Base-by-base conservation (phyloP, 2,113 vertebrate genomes). In the Xiphophorus maculatus region DNA sequence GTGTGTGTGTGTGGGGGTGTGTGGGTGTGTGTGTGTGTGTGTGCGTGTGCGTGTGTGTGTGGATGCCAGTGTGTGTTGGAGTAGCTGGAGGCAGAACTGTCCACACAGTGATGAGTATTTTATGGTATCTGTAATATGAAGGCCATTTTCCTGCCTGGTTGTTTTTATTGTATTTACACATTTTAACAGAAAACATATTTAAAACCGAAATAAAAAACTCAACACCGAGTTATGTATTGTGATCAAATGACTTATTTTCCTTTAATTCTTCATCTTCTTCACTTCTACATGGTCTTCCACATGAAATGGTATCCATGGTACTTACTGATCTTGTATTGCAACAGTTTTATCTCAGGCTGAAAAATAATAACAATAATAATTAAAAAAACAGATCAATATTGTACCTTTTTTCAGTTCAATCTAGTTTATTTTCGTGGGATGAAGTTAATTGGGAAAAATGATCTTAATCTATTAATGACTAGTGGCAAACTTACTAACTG, bases 291-390 rank as follows among this genome's bases (percentile, higher is more conserved):
- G 61, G 71, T 63, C 6, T 32, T 48, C 58, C 8, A 7, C 40
- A 51, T 48, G 5, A 0, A 51, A 58, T 66, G 72, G 13, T 37
- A 61, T 42, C 27, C 61, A 58, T 58, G 51, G 51, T 58, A n/a
- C n/a, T 10, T 22, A 54, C 3, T 19, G 48, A 25, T 54, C 6
- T 22, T 54, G 19, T 54, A 54, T 75, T 25, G 58, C 61, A 15
- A 35, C 22, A 79, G 68, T 74, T 82, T 72, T 60, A 81, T 76
- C 74, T 9, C 62, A 78, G 40, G 66, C 66, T 63, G 70, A 0
- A 42, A 60, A 71, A 28, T 74, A 61, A 37, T 12, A 37, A 37
- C 12, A 37, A 37, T 33, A 33, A 33, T 33, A 35, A 35, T 37
- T 29, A 64, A 74, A 65, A 72, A 29, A 58, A 64, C 25, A n/a